phyloP scores from a whole-genome alignment of 2,888 invertebrate genomes.

The Xanthostigma xanthostigma region DNA sequence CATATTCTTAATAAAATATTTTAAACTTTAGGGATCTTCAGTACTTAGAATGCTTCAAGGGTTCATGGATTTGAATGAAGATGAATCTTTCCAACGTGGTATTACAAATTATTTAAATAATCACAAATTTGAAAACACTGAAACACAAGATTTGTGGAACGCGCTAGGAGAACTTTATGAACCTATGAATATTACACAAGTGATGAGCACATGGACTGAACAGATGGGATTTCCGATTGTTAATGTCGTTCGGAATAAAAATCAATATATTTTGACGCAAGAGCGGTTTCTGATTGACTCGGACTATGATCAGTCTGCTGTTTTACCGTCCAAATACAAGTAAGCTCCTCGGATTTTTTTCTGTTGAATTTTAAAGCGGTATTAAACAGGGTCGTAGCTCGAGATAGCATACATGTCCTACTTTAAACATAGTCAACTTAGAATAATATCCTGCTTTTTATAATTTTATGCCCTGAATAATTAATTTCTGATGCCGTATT shows the following conservation, averaged over 20 bases:
- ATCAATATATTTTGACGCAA: conserved; percentile 49
- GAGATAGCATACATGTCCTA: too few species aligned
- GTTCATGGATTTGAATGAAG: conserved; percentile 42
- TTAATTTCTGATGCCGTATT: too few species aligned
- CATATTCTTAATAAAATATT: too few species aligned
- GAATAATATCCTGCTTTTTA: too few species aligned
- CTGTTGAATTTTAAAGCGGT: too few species aligned
- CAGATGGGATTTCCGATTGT: conserved; percentile 82
- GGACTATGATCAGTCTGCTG: conserved; percentile 35
- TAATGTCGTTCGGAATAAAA: conserved; percentile 33
- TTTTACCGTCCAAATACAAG: conserved; percentile 28
- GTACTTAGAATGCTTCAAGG: conserved; percentile 78
- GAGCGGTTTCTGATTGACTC: conserved; percentile 60
- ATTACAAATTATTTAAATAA: conserved; percentile 59
- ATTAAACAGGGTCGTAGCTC: too few species aligned
- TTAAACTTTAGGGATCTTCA: conserved; percentile 53
- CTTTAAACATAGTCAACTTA: too few species aligned
- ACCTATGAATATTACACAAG: conserved; percentile 36
- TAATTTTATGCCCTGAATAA: too few species aligned
- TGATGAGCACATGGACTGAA: conserved; percentile 77
- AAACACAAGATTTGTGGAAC: conserved; percentile 61
- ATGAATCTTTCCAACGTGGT: conserved; percentile 50
- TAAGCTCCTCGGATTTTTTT: conserved; percentile 17
- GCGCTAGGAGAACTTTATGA: conserved; percentile 43
- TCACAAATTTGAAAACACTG: conserved; percentile 57